Evolutionary conservation across 2,888 invertebrate species (phyloP).

Genomic region (Andrena bicolor): DNA sequence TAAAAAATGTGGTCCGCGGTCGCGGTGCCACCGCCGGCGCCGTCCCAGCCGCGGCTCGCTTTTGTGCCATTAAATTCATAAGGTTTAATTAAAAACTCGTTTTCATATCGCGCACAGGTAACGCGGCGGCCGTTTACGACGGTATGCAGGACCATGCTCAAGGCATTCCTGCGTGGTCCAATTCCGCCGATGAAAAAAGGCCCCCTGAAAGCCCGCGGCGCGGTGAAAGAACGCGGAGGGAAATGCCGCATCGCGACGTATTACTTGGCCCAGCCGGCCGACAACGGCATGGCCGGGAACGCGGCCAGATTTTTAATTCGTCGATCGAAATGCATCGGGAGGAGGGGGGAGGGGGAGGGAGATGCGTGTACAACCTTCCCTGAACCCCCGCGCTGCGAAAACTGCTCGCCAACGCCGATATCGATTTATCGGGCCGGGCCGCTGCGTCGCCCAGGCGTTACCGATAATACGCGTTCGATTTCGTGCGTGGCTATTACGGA

Average conservation of each 20-base stretch:
- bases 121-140: conserved; percentile 29
- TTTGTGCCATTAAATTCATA: conserved; percentile 55
- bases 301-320: conserved; percentile 23
- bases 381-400: background rate
- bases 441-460: conserved; percentile 53
- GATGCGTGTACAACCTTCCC: background rate
- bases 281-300: conserved; percentile 6
- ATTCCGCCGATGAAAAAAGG: conserved; percentile 26
- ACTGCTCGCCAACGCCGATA: conserved; percentile 24
- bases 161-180: conserved; percentile 34
- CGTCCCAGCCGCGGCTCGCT: conserved; percentile 3
- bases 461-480: conserved; percentile 62
- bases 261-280: background rate
- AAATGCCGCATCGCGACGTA: conserved; percentile 2
- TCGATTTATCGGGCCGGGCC: conserved; percentile 50
- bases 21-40: background rate
- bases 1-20: conserved; percentile 16
- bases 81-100: conserved; percentile 66
- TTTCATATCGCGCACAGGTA: conserved; percentile 40
- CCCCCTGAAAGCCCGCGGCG: background rate
- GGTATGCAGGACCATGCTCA: conserved; percentile 28
- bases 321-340: conserved; percentile 2
- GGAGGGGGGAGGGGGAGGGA: too few relatives aligned
- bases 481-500: conserved; percentile 56
- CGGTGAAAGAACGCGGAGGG: background rate